A percentile compares a stretch with the other conserved stretches of the same genome.
phyloP scores from a whole-genome alignment of 2,888 invertebrate species.

The Hypolimnas misippus region DNA sequence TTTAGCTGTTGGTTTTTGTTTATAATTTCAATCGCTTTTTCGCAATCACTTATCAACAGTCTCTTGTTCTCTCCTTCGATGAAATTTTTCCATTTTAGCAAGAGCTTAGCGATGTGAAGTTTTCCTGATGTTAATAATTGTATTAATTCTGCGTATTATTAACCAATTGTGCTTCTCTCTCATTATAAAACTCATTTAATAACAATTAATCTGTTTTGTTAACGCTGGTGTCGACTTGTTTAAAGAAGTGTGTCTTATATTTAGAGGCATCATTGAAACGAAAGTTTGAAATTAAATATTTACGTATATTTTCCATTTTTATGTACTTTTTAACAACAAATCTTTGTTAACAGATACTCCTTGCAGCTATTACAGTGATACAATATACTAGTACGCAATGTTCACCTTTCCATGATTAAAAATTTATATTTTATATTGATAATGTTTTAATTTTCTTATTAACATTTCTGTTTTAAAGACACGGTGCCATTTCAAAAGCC shows the following conservation, averaged over 20 bases:
- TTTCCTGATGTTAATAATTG: no score
- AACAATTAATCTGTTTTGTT: neutral
- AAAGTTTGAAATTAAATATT: conserved; percentile 77
- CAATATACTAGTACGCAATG: conserved; percentile 50
- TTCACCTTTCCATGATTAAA: conserved; percentile 41
- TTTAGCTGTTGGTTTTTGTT: no score
- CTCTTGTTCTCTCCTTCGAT: no score
- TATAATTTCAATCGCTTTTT: no score
- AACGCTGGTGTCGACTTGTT: neutral
- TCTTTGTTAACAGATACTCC: conserved; percentile 68
- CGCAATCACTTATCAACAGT: no score
- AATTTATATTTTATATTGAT: conserved; percentile 48
- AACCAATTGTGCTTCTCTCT: no score
- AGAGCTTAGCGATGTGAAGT: no score
- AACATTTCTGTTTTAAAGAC: conserved; percentile 54
- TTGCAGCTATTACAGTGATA: conserved; percentile 64
- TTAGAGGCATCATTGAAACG: conserved; percentile 49
- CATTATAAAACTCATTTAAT: no score
- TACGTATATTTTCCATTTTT: conserved; percentile 81
- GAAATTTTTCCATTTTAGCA: no score
- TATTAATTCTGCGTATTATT: no score
- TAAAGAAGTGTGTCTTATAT: neutral
- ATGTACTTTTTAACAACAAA: conserved; percentile 78
- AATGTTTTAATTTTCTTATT: conserved; percentile 50
- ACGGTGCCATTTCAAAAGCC: conserved; percentile 66